phyloP scores from a whole-genome alignment of 2,113 vertebrate genomes.

The Phylloscopus trochiloides region DNA sequence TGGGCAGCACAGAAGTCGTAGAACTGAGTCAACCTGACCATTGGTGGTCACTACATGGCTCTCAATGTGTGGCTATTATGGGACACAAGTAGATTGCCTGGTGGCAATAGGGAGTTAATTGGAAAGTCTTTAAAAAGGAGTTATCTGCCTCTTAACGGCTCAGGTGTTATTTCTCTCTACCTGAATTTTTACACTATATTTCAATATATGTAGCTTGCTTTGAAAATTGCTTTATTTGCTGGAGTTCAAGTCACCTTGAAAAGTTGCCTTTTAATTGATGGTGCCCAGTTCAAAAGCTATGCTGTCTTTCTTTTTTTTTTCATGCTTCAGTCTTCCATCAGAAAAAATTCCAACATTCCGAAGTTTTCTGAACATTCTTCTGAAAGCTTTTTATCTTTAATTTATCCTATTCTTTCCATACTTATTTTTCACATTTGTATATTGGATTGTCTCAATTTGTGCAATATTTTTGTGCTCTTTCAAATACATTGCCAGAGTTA shows the following conservation, averaged over 20 bases:
- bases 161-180: neutral
- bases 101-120: neutral
- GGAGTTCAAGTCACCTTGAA: neutral
- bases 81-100: neutral
- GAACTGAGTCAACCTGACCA: neutral
- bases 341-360: neutral
- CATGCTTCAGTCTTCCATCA: neutral
- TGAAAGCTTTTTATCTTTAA: neutral
- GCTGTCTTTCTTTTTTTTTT: neutral
- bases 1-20: neutral
- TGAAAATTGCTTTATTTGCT: neutral
- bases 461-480: neutral
- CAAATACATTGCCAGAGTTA: neutral
- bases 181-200: neutral
- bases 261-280: neutral
- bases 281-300: neutral
- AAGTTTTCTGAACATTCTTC: neutral
- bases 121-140: neutral
- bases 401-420: neutral
- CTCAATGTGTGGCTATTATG: neutral
- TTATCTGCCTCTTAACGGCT: neutral
- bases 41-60: fast-evolving
- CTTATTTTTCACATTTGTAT: neutral
- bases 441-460: neutral
- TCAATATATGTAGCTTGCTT: neutral